phyloP scores from a whole-genome alignment of 1,140 invertebrate genomes.

The Caerostris extrusa region DNA sequence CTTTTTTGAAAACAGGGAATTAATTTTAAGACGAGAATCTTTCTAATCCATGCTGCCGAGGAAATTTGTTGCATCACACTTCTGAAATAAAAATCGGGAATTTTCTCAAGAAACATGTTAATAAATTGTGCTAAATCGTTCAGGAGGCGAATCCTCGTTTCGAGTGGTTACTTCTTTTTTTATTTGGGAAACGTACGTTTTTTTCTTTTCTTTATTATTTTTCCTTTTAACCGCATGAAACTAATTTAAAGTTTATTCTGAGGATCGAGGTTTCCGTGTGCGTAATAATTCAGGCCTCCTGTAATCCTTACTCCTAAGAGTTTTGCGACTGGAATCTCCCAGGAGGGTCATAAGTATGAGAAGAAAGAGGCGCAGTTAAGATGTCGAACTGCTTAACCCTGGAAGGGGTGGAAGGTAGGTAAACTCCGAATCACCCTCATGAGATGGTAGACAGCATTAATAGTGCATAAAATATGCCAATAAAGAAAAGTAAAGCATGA shows the following conservation, averaged over 20 bases:
- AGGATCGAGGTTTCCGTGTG: background rate
- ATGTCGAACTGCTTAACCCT: constrained; percentile 5
- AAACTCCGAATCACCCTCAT: background rate
- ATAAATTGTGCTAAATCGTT: background rate
- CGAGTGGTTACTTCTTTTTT: background rate
- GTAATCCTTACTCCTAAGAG: constrained; percentile 12
- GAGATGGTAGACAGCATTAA: background rate
- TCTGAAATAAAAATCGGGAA: background rate
- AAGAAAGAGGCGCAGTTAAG: background rate
- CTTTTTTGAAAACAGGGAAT: background rate
- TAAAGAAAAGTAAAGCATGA: background rate
- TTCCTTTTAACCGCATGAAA: background rate
- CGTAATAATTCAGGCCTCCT: constrained; percentile 5
- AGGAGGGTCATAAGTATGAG: background rate
- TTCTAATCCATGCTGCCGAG: background rate
- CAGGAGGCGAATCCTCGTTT: background rate
- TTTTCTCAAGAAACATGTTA: background rate
- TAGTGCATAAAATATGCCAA: background rate
- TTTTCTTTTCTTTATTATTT: background rate
- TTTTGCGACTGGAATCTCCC: background rate
- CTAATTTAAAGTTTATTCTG: constrained; percentile 24
- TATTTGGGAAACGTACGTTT: background rate
- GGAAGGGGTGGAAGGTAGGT: background rate
- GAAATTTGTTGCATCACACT: constrained; percentile 4
- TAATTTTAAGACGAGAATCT: background rate